Base-by-base conservation (phyloP, 2,113 vertebrate genomes). In the Rhinolophus sinicus region DNA sequence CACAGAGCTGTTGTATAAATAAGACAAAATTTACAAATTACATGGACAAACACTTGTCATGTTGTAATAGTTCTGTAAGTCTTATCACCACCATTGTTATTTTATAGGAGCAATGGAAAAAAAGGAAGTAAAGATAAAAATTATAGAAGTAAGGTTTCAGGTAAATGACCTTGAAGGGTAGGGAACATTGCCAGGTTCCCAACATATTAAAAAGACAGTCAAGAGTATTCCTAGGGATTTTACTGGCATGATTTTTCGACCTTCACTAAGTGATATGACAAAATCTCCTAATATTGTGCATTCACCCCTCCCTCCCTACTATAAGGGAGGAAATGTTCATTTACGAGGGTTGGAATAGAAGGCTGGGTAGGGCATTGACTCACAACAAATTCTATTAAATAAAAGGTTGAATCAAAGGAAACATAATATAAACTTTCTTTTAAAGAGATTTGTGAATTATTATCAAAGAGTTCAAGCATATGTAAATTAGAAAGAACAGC, bases 351-450 rank as follows among this genome's bases (percentile, higher is more conserved):
- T 47, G 28, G 40, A 33, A 67, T 58, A 26, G 72, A 28, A 65
- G 65, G 26, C 2, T 26, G 11, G 35, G 58, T 22, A 8, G 35
- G 58, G 8, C 5, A 19, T 56, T 40, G 52, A 33, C 35, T 88
- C 18, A 50, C 21, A 58, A 35, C 72, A 11, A 18, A 40, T 83
- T 60, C 69, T 67, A 18, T 4, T 82, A 38, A 40, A 58, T 64
- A 44, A 92, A 82, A 73, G 18, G 4, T 40, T 19, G 83, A 69
- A 69, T 87, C 35, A 69, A 84, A 93, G 72, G n/a, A 28, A 64
- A 47, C 14, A 35, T 12, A 12, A 30, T 26, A 28, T 10, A n/a
- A 15, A 69, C 30, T 40, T 70, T 7, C 65, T 52, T 82, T 75
- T 54, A 86, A 89, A 94, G 47, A 35, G 5, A 64, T 56, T 8